Percentiles rank a stretch among this genome's conserved stretches.
Conservation (phyloP, 2,797 vertebrate species). For the Chelidonichthys spinosus region DNA sequence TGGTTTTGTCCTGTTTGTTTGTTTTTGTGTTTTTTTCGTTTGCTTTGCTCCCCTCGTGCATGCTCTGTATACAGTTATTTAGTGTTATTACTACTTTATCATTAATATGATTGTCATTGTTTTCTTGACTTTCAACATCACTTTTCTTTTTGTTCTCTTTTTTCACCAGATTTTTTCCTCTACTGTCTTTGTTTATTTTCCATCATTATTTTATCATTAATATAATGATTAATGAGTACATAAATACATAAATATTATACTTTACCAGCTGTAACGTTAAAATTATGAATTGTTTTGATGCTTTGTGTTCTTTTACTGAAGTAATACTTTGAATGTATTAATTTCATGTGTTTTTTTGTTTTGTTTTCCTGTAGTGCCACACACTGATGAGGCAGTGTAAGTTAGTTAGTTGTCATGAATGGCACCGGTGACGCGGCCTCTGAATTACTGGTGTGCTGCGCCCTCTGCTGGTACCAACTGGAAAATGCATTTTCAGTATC, state of each 20-base stretch:
- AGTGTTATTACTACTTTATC: background rate
- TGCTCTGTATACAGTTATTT: background rate
- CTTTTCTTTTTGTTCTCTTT: background rate
- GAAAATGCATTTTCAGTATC: background rate
- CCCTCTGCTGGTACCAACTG: slow-evolving; percentile 17
- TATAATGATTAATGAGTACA: background rate
- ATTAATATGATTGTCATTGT: background rate
- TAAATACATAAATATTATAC: background rate
- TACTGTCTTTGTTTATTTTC: background rate
- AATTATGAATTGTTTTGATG: background rate
- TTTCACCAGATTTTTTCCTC: background rate
- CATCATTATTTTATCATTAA: background rate
- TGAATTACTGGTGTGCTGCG: background rate
- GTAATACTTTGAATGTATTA: background rate
- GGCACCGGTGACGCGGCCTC: too few species aligned
- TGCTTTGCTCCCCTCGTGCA: background rate
- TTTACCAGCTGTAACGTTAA: background rate
- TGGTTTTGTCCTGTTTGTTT: background rate
- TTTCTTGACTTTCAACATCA: background rate
- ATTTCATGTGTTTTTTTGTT: background rate
- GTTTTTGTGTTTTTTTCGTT: background rate
- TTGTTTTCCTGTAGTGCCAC: too few species aligned
- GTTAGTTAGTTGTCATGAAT: too few species aligned
- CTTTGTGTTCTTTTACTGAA: background rate
- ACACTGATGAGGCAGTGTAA: too few species aligned